Evolutionary conservation across 2,888 invertebrate species (phyloP).

Genomic region (Chelonus formosanus): DNA sequence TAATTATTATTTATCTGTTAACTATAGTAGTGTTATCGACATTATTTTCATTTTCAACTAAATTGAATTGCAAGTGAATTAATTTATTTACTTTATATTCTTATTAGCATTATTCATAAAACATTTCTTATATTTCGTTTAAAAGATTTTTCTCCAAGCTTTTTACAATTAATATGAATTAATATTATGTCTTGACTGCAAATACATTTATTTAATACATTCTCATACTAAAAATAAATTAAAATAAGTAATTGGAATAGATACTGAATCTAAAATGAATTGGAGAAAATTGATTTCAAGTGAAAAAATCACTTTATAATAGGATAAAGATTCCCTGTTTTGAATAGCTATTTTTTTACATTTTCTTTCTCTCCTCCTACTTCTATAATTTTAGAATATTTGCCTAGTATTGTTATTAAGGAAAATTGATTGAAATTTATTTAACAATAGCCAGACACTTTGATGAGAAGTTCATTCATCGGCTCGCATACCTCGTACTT

Average conservation of each 20-base stretch:
- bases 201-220: slow-evolving; percentile 63
- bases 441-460: slow-evolving; percentile 53
- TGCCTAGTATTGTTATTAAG: slow-evolving; percentile 47
- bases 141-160: neutral
- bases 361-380: slow-evolving; percentile 18
- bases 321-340: slow-evolving; percentile 34
- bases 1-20: slow-evolving; percentile 47
- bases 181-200: slow-evolving; percentile 53
- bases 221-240: slow-evolving; percentile 62
- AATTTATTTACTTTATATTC: slow-evolving; percentile 40
- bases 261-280: slow-evolving; percentile 48
- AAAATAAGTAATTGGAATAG: slow-evolving; percentile 59
- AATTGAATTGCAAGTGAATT: slow-evolving; percentile 36
- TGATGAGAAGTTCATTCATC: slow-evolving; percentile 67
- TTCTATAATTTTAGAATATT: slow-evolving; percentile 4
- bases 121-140: neutral
- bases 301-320: slow-evolving; percentile 53
- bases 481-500: slow-evolving; percentile 90
- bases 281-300: slow-evolving; percentile 55
- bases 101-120: slow-evolving; percentile 5
- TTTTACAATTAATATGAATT: slow-evolving; percentile 31
- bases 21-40: slow-evolving; percentile 41
- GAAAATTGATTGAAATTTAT: slow-evolving; percentile 60
- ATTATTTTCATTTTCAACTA: slow-evolving; percentile 18
- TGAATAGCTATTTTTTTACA: slow-evolving; percentile 12